Evolutionary conservation across 2,797 vertebrate genomes (phyloP).

Genomic region (Miichthys miiuy): DNA sequence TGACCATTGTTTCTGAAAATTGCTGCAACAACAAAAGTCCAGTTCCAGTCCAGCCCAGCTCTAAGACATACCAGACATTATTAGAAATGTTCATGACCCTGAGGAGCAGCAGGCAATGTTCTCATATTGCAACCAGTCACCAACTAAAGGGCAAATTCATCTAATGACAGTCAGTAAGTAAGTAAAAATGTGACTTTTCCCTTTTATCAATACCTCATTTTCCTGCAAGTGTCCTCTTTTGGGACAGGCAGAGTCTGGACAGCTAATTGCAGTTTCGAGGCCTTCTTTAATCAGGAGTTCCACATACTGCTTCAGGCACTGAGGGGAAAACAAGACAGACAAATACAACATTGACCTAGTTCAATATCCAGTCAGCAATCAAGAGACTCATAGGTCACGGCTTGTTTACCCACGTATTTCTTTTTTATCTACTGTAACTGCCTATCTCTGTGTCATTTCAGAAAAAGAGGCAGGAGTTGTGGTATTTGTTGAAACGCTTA

Average conservation of each 20-base stretch:
- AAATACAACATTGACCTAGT: conserved; percentile 24
- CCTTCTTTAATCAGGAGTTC: conserved; percentile 99
- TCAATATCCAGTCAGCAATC: conserved; percentile 21
- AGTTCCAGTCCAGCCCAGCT: neutral
- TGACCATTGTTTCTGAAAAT: neutral
- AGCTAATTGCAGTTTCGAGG: conserved; percentile 97
- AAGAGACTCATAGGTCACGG: no score
- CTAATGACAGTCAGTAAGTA: neutral
- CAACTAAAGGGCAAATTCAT: neutral
- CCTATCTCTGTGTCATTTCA: neutral
- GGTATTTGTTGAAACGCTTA: neutral
- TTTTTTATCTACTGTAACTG: neutral
- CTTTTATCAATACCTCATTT: conserved; percentile 88
- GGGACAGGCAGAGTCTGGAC: conserved; percentile 96
- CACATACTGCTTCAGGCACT: conserved; percentile 99
- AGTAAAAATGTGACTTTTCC: neutral
- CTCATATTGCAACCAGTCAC: neutral
- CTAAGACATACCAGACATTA: neutral
- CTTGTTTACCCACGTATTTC: no score
- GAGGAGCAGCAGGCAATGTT: neutral
- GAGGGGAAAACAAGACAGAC: conserved; percentile 49
- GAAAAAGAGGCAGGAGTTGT: neutral
- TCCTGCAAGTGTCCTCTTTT: conserved; percentile 96
- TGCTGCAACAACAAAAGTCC: neutral
- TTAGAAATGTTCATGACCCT: neutral